These are phyloP conservation scores for Micrasema longulum DNA, from an alignment of 1,140 invertebrate genomes.

Conservation along the genomic window DNA sequence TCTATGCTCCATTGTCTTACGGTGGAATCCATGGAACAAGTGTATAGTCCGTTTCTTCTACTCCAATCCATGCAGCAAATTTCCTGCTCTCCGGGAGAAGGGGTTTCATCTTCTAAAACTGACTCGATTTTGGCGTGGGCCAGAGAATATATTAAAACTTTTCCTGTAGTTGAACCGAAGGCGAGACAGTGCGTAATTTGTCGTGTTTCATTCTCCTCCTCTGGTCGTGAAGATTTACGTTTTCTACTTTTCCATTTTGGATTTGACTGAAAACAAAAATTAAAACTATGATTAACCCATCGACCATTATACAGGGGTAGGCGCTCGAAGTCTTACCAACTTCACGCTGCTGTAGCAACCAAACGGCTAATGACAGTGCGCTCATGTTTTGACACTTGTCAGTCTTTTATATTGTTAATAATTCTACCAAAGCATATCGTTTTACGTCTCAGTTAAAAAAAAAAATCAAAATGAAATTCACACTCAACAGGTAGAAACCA, in stretches of 20 bases:
- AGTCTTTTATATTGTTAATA: too few species aligned
- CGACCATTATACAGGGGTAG: too few species aligned
- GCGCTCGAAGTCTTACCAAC: too few species aligned
- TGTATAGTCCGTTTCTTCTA: slow-evolving; percentile 62
- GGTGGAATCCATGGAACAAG: slow-evolving; percentile 59
- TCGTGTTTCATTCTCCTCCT: slow-evolving; percentile 53
- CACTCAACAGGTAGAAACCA: too few species aligned
- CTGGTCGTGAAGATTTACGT: slow-evolving; percentile 59
- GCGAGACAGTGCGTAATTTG: slow-evolving; percentile 65
- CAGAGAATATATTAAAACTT: slow-evolving; percentile 76
- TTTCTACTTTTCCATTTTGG: slow-evolving; percentile 63
- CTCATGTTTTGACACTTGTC: too few species aligned
- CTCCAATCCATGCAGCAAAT: slow-evolving; percentile 63
- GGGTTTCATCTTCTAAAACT: slow-evolving; percentile 57
- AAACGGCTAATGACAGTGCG: too few species aligned
- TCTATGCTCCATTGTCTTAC: slow-evolving; percentile 62
- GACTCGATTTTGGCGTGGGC: slow-evolving; percentile 71
- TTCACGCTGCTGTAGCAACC: too few species aligned
- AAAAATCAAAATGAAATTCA: too few species aligned
- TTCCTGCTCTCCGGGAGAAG: slow-evolving; percentile 53
- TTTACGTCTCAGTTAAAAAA: too few species aligned
- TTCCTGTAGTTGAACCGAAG: slow-evolving; percentile 75
- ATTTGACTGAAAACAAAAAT: slow-evolving; percentile 59
- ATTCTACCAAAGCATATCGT: too few species aligned
- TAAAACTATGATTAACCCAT: neutral